phyloP scores from a whole-genome alignment of 2,797 vertebrate species.

The Serranus cabrilla region DNA sequence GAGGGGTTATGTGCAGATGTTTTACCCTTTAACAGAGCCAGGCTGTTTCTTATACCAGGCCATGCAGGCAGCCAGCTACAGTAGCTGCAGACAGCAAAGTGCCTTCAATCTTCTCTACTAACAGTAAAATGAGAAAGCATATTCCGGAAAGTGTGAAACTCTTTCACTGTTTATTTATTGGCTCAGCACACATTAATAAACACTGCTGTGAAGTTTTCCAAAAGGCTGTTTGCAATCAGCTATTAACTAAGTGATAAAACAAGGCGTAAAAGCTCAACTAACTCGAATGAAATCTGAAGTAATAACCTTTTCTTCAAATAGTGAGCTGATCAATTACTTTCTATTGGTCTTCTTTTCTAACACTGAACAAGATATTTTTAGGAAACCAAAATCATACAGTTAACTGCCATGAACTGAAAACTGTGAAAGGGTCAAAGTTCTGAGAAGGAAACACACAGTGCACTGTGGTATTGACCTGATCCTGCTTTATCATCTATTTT shows the following conservation, averaged over 20 bases:
- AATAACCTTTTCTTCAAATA: neutral
- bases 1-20: neutral
- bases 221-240: neutral
- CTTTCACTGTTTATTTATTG: neutral
- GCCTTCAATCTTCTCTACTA: neutral
- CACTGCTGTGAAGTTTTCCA: neutral
- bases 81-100: neutral
- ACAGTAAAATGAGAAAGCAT: neutral
- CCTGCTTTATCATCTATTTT: too few relatives aligned
- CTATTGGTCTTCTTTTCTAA: too few relatives aligned
- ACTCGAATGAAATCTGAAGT: neutral
- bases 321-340: too few relatives aligned
- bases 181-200: neutral
- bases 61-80: neutral
- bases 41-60: neutral
- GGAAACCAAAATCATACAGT: too few relatives aligned
- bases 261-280: neutral
- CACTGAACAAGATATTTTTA: too few relatives aligned
- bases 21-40: neutral
- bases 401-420: too few relatives aligned
- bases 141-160: neutral
- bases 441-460: too few relatives aligned
- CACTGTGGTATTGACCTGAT: too few relatives aligned
- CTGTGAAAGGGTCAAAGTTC: too few relatives aligned
- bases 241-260: neutral